Conservation (phyloP, 1,140 invertebrate genomes). For the Drosophila sechellia region DNA sequence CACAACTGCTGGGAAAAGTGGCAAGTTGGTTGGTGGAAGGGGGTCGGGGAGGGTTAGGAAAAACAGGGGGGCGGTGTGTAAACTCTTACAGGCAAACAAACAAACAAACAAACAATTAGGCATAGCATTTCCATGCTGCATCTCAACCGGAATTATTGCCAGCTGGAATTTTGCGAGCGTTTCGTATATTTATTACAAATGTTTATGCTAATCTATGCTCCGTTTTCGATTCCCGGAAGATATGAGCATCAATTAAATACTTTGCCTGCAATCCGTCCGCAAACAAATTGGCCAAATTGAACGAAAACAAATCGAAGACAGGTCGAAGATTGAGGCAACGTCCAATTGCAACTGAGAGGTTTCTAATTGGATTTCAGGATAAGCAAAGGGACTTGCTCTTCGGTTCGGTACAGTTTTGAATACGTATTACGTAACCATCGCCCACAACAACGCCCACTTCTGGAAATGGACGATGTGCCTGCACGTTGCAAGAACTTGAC, state of each 20-base stretch:
- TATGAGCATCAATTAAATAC: conserved; percentile 70
- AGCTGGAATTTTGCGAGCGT: conserved; percentile 36
- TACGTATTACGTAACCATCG: no score
- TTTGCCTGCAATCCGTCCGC: conserved; percentile 23
- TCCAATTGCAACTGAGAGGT: conserved; percentile 61
- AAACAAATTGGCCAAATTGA: conserved; percentile 68
- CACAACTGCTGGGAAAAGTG: conserved; percentile 7
- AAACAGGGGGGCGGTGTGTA: background rate
- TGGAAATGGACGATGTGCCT: conserved; percentile 29
- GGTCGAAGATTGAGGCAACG: conserved; percentile 52
- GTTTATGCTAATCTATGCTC: conserved; percentile 70
- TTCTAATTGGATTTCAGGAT: conserved; percentile 63
- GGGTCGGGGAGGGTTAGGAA: background rate
- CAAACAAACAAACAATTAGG: conserved; percentile 73
- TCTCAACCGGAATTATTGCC: conserved; percentile 59
- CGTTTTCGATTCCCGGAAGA: conserved; percentile 54
- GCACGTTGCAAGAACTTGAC: conserved; percentile 52
- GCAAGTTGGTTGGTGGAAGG: no score
- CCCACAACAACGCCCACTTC: background rate
- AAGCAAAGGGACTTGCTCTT: conserved; percentile 47
- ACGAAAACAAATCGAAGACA: conserved; percentile 72
- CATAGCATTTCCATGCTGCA: conserved; percentile 37
- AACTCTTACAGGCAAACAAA: conserved; percentile 40
- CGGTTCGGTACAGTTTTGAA: no score
- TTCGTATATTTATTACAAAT: conserved; percentile 67